Conservation (phyloP, 2,888 invertebrate genomes). For the Hetaerina titia region DNA sequence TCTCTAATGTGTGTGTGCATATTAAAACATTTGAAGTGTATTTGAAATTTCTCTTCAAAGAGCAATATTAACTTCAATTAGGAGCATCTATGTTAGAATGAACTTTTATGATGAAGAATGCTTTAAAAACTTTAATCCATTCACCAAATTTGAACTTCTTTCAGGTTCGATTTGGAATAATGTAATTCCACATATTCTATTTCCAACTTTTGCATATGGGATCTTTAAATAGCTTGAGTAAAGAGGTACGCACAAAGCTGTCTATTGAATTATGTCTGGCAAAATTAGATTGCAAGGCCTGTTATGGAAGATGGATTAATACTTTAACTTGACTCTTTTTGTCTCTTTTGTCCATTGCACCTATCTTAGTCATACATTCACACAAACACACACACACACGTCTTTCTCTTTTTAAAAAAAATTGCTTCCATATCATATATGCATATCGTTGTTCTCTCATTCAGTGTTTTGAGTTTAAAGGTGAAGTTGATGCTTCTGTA, state of each 20-base stretch:
- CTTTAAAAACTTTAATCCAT: slow-evolving; percentile 65
- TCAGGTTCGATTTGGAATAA: slow-evolving; percentile 64
- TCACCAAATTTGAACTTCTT: slow-evolving; percentile 60
- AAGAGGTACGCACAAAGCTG: slow-evolving; percentile 65
- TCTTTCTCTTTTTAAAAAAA: slow-evolving; percentile 62
- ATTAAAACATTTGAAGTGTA: slow-evolving; percentile 60
- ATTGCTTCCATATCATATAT: slow-evolving; percentile 66
- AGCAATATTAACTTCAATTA: slow-evolving; percentile 65
- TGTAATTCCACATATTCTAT: slow-evolving; percentile 64
- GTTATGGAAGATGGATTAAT: slow-evolving; percentile 66
- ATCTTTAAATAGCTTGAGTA: slow-evolving; percentile 66
- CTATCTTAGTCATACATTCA: slow-evolving; percentile 65
- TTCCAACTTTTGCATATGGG: slow-evolving; percentile 65
- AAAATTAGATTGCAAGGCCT: slow-evolving; percentile 65
- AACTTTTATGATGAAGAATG: slow-evolving; percentile 65
- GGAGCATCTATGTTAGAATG: slow-evolving; percentile 62
- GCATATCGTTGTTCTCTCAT: slow-evolving; percentile 65
- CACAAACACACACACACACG: slow-evolving; percentile 58
- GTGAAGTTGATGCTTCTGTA: slow-evolving; percentile 58
- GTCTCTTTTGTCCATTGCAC: slow-evolving; percentile 66
- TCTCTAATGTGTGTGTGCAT: slow-evolving; percentile 62
- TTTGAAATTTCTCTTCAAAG: slow-evolving; percentile 66
- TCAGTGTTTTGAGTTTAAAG: slow-evolving; percentile 61
- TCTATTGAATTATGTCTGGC: slow-evolving; percentile 62
- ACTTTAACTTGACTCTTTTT: slow-evolving; percentile 64